phyloP scores from a whole-genome alignment of 2,113 vertebrate genomes.

The Camarhynchus parvulus region DNA sequence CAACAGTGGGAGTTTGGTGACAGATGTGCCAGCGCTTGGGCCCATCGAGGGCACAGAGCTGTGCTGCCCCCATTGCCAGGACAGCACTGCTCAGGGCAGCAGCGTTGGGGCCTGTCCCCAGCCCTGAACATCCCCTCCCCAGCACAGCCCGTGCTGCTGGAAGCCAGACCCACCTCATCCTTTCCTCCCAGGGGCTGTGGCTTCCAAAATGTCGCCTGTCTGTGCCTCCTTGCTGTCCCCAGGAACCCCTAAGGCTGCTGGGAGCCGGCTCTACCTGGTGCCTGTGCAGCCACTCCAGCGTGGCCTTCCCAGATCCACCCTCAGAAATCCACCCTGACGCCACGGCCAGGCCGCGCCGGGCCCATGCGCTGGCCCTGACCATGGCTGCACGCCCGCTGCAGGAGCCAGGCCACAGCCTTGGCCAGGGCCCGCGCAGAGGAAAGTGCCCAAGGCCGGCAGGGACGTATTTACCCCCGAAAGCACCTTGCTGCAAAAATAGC shows the following conservation, averaged over 20 bases:
- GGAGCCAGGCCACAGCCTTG: slow-evolving; percentile 17
- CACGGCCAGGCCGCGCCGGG: rapidly evolving
- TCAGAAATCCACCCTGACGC: rapidly evolving
- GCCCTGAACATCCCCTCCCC: not conserved
- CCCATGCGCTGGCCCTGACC: not conserved
- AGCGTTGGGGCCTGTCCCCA: not conserved
- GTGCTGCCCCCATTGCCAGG: not conserved
- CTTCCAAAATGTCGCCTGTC: not conserved
- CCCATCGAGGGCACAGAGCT: rapidly evolving
- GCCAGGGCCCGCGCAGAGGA: slow-evolving; percentile 2
- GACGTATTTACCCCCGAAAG: not conserved
- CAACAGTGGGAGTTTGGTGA: not conserved
- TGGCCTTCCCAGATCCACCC: not conserved
- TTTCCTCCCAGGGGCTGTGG: not conserved
- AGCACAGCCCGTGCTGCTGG: rapidly evolving
- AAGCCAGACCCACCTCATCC: not conserved
- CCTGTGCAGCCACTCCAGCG: rapidly evolving
- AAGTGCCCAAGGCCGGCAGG: slow-evolving; percentile 43
- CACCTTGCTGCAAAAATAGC: slow-evolving; percentile 62
- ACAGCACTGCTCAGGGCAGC: rapidly evolving
- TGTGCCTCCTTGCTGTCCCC: not conserved
- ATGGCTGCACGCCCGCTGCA: rapidly evolving
- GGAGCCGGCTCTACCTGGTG: rapidly evolving
- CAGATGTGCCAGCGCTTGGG: rapidly evolving
- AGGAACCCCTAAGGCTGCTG: rapidly evolving